Conservation (phyloP, 2,888 invertebrate genomes). For the Lasioglossum vierecki region DNA sequence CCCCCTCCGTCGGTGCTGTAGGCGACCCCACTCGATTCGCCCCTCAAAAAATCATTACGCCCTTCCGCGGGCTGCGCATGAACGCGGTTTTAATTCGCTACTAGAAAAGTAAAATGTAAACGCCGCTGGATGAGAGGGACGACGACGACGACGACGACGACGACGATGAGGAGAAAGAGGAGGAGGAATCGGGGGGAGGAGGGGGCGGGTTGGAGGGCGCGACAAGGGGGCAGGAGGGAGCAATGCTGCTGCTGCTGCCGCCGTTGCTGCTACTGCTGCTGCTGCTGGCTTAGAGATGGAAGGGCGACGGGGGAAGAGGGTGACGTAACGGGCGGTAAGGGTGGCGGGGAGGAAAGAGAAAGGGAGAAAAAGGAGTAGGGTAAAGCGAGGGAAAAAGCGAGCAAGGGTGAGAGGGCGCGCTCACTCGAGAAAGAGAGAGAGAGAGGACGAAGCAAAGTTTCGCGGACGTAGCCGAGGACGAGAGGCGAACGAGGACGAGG, state of each 20-base stretch:
- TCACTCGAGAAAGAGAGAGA: background rate
- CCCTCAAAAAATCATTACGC: conserved; percentile 95
- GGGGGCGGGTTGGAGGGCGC: conserved; percentile 67
- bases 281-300: conserved; percentile 82
- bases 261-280: background rate
- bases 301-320: conserved; percentile 59
- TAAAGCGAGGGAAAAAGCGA: conserved; percentile 59
- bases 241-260: background rate
- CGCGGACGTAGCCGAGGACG: conserved; percentile 70
- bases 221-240: background rate
- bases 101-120: conserved; percentile 83
- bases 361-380: conserved; percentile 55
- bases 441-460: conserved; percentile 64
- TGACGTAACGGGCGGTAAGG: conserved; percentile 34
- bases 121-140: conserved; percentile 69
- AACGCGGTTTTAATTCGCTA: conserved; percentile 87
- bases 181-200: conserved; percentile 62
- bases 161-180: background rate
- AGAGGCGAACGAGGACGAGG: conserved; percentile 67
- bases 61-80: conserved; percentile 88
- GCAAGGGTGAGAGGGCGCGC: conserved; percentile 42
- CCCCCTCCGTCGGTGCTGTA: conserved; percentile 81
- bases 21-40: conserved; percentile 91
- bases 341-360: conserved; percentile 47
- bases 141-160: conserved; percentile 15